Percentiles rank a stretch among this genome's conserved stretches.
These are phyloP conservation scores for Tragelaphus imberbis DNA, from an alignment of 2,113 vertebrate genomes.

Conservation along the genomic window DNA sequence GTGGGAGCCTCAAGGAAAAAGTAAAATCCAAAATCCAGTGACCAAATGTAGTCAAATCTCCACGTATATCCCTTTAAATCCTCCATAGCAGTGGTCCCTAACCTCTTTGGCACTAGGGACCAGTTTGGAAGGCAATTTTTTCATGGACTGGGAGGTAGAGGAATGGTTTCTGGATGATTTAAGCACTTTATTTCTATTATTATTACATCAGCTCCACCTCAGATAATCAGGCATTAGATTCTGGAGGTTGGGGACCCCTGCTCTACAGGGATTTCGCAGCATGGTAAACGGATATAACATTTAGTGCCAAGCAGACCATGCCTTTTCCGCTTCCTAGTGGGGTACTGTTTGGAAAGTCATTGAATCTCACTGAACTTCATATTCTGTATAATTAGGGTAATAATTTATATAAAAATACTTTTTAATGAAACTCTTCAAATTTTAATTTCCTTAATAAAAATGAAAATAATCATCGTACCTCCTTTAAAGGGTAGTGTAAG, in stretches of 20 bases:
- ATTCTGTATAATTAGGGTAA: neutral
- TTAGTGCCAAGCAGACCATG: neutral
- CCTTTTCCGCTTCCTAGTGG: neutral
- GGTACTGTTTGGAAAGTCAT: neutral
- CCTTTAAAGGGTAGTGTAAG: neutral
- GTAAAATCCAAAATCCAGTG: neutral
- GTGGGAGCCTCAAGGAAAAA: neutral
- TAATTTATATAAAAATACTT: neutral
- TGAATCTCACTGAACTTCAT: neutral
- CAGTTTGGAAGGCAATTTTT: neutral
- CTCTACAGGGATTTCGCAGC: neutral
- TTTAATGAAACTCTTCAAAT: neutral
- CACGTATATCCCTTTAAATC: neutral
- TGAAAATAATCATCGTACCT: neutral
- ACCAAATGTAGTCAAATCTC: neutral
- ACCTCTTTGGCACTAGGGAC: neutral
- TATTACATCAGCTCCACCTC: neutral
- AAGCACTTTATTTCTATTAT: neutral
- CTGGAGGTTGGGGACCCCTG: neutral
- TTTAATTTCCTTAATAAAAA: neutral
- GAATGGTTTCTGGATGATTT: neutral
- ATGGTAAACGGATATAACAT: neutral
- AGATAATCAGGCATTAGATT: neutral
- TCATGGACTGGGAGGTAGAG: neutral
- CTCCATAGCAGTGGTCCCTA: neutral